These are phyloP conservation scores for Eupithecia centaureata DNA, from an alignment of 2,888 invertebrate genomes.

Conservation along the genomic window DNA sequence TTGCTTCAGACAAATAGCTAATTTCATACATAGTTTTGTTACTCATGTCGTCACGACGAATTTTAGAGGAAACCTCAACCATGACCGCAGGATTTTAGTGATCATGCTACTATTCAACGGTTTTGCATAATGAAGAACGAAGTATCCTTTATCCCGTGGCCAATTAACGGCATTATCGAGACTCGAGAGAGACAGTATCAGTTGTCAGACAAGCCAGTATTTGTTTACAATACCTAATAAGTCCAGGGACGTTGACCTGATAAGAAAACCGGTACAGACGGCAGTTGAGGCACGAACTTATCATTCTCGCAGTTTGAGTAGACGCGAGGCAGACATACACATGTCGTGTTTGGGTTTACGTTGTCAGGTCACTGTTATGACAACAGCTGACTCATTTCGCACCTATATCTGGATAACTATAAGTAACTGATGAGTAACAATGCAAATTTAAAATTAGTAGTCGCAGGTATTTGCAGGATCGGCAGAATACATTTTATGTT, in stretches of 20 bases:
- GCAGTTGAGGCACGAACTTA: slow-evolving; percentile 7
- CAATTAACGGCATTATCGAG: neutral
- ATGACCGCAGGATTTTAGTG: neutral
- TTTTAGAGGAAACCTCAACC: neutral
- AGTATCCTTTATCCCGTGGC: neutral
- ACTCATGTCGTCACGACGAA: neutral
- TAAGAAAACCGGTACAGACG: slow-evolving; percentile 9
- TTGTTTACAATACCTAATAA: slow-evolving; percentile 10
- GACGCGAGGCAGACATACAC: slow-evolving; percentile 18
- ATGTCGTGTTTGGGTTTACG: slow-evolving; percentile 13
- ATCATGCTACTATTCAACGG: neutral
- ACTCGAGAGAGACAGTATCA: neutral
- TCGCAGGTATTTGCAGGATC: neutral
- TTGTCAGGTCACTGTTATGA: slow-evolving; percentile 6
- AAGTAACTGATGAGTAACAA: neutral
- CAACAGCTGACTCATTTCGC: slow-evolving; percentile 15
- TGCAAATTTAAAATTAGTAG: neutral
- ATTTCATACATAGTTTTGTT: neutral
- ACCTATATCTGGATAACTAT: neutral
- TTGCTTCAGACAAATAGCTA: slow-evolving; percentile 6
- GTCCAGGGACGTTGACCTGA: slow-evolving; percentile 10
- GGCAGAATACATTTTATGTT: neutral
- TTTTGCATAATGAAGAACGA: neutral
- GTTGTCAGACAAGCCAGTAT: slow-evolving; percentile 5
- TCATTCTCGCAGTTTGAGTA: neutral